A percentile compares a stretch with the other conserved stretches of the same genome.
Evolutionary conservation across 2,797 vertebrate genomes (phyloP).

Genomic region (Discoglossus pictus): DNA sequence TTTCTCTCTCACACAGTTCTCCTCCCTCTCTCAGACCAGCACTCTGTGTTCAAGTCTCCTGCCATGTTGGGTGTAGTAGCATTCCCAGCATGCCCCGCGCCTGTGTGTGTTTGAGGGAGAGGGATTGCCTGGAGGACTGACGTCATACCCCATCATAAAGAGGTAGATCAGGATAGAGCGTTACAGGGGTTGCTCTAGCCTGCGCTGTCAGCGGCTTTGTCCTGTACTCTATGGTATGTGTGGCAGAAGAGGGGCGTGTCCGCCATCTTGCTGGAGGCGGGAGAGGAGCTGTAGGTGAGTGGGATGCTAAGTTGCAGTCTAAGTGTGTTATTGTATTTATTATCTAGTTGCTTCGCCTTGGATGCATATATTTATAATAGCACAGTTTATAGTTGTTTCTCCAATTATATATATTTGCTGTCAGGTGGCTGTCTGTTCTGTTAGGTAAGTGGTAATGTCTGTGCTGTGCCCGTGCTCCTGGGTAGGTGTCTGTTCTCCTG

Average conservation of each 20-base stretch:
- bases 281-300: neutral
- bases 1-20: too few species aligned
- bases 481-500: too few species aligned
- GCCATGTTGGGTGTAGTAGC: constrained; percentile 54
- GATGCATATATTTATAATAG: too few species aligned
- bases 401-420: too few species aligned
- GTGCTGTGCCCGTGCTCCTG: too few species aligned
- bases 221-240: neutral
- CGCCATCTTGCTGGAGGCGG: constrained; percentile 43
- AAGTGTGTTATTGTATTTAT: too few species aligned
- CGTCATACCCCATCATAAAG: neutral
- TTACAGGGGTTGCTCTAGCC: too few species aligned
- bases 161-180: too few species aligned
- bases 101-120: neutral
- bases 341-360: too few species aligned
- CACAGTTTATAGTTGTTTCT: too few species aligned
- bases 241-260: neutral
- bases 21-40: constrained; percentile 23
- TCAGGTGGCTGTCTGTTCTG: too few species aligned
- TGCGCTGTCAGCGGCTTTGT: neutral
- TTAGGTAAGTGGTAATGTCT: too few species aligned
- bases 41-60: constrained; percentile 55
- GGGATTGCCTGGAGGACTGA: constrained; percentile 18
- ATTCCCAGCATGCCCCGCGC: constrained; percentile 29
- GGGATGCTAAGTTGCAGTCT: neutral